Evolutionary conservation across 2,797 vertebrate species (phyloP), one percentile per base, ranked within the genome.

Genomic region (Pterois miles): DNA sequence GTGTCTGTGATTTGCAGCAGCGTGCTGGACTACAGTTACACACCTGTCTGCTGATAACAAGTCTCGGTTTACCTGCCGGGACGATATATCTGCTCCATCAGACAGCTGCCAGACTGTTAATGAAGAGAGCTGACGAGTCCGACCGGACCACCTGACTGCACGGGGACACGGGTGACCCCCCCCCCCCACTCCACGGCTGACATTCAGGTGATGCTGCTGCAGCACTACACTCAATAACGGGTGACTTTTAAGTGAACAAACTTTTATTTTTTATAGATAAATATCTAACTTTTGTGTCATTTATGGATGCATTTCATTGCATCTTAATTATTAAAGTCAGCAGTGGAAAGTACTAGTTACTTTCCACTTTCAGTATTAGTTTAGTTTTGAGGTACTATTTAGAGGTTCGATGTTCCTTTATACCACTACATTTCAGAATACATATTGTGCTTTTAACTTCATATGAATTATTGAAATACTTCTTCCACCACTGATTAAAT

Each of bases 1-100:
- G 62, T 25, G 74, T 68, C 72, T 69, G 81, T 65, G 71, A 73
- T 82, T 86, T 69, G 63, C 77, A 29, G 60, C 78, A 82, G 68
- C 77, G 70, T 34, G 52, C 34, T 57, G 53, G 81, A 88, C 84
- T 91, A 74, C 76, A 60, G 92, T 93, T 93, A 92, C 91, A 87
- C 86, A 85, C 84, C 82, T 59, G 87, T 86, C 88, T 86, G 82
- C 85, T 85, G 92, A 92, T 92, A 93, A 71, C 75, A 65, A 16
- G 82, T 81, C 85, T 92, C 90, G 6, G 69, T 74, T 94, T 93
- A 90, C 91, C 87, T 68, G 70, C 64, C 33, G 66, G 59, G 27
- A 48, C 20, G 27, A 20, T 65, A 13, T 79, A 87, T 89, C 83
- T 56, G 80, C 46, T 50, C 57, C 82, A 80, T 90, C 91, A 82